A percentile compares a stretch with the other conserved stretches of the same genome.
These are phyloP conservation scores for Felis catus DNA, from an alignment of 2,113 vertebrate genomes.

Conservation along the genomic window F.catus_Fca126_mat1.0 CM031411.1:32620501-32621000, in stretches of 20 bases:
- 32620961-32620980: constrained; percentile 34
- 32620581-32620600: neutral
- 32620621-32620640: neutral
- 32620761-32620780: constrained; percentile 51
- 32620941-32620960: constrained; percentile 44
- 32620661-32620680: constrained; percentile 13
- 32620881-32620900: constrained; percentile 17
- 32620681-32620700: constrained; percentile 39
- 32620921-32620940: constrained; percentile 49
- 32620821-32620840: constrained; percentile 43
- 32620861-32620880: neutral
- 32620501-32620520: constrained; percentile 32
- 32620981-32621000: constrained; percentile 39
- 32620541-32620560: neutral
- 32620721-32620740: neutral
- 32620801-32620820: constrained; percentile 64
- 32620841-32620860: neutral
- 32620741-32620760: constrained; percentile 43
- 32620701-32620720: neutral
- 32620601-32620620: neutral
- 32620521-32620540: neutral
- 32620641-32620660: neutral
- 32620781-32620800: constrained; percentile 49
- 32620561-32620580: neutral
- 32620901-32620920: constrained; percentile 49